These are phyloP conservation scores for cat (Felis catus) DNA, from an alignment of 2,113 vertebrate species.

Conservation along the genomic window F.catus_Fca126_mat1.0 CM031425.1:7644501-7645000, in stretches of 20 bases:
- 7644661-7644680: conserved; percentile 68
- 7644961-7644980: not conserved
- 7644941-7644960: not conserved
- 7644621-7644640: conserved; percentile 53
- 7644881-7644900: conserved; percentile 31
- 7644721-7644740: conserved; percentile 63
- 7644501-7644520: conserved; percentile 77
- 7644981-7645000: not conserved
- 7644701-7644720: not conserved
- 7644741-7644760: conserved; percentile 45
- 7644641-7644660: conserved; percentile 23
- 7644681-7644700: not conserved
- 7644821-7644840: conserved; percentile 59
- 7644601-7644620: conserved; percentile 70
- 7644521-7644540: conserved; percentile 73
- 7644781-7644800: conserved; percentile 55
- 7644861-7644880: conserved; percentile 59
- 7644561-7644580: conserved; percentile 72
- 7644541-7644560: conserved; percentile 70
- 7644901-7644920: not conserved
- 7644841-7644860: conserved; percentile 69
- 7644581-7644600: conserved; percentile 61
- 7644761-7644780: conserved; percentile 62
- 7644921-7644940: not conserved
- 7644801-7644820: conserved; percentile 39